Evolutionary conservation across 2,888 invertebrate genomes (phyloP).

Genomic region (Netelia virgata): DNA sequence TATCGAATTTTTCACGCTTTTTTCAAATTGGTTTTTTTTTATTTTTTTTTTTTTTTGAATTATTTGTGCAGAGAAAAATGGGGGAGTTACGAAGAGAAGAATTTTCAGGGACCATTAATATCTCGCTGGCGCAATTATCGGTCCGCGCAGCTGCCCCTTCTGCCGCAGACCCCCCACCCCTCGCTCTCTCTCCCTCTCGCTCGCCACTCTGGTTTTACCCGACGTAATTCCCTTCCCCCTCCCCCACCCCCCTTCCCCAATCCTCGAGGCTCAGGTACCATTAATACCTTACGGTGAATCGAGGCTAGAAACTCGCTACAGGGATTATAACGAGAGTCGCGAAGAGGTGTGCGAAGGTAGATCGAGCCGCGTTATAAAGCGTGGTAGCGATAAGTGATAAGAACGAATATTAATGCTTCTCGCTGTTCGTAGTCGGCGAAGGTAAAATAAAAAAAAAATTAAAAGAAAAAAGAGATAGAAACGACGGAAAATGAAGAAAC

Average conservation of each 20-base stretch:
- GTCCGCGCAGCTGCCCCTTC: conserved; percentile 77
- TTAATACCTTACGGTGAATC: background rate
- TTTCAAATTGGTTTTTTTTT: conserved; percentile 65
- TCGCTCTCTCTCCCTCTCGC: conserved; percentile 13
- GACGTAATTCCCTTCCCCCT: background rate
- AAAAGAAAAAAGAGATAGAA: too few relatives aligned
- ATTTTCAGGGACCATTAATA: conserved; percentile 80
- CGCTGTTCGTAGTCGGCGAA: background rate
- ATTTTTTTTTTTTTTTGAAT: conserved; percentile 14
- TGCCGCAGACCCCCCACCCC: conserved; percentile 61
- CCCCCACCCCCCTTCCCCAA: too few relatives aligned
- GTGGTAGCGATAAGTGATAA: too few relatives aligned
- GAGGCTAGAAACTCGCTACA: conserved; percentile 12
- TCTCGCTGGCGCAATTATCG: conserved; percentile 82
- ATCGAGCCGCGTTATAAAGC: background rate
- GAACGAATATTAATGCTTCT: too few relatives aligned
- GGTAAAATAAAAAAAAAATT: background rate
- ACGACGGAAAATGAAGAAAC: background rate
- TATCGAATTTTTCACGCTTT: conserved; percentile 37
- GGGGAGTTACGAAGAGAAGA: conserved; percentile 71
- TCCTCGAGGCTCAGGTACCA: conserved; percentile 5
- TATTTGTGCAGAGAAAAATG: conserved; percentile 21
- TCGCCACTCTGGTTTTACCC: conserved; percentile 4
- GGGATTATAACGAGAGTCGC: background rate
- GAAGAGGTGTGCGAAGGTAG: background rate